These are phyloP conservation scores for Pelusios castaneus DNA, from an alignment of 2,113 vertebrate genomes.

Conservation along the genomic window DNA sequence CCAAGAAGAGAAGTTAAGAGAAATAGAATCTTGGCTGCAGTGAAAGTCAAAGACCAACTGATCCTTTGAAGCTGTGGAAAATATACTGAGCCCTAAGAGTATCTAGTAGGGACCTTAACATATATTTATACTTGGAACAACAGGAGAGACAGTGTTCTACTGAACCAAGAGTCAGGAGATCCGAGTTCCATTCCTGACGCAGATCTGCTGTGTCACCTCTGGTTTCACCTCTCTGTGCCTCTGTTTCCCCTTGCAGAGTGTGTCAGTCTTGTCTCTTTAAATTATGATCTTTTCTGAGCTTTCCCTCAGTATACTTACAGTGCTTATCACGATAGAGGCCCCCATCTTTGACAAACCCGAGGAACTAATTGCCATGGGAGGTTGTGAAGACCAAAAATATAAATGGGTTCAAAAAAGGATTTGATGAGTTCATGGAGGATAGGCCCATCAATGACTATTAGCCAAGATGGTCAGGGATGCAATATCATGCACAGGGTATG, in stretches of 20 bases:
- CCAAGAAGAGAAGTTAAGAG: not conserved
- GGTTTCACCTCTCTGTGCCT: not conserved
- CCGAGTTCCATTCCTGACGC: not conserved
- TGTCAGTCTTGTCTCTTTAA: not conserved
- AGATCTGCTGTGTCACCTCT: not conserved
- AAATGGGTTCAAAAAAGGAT: too few relatives aligned
- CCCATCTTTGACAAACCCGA: too few relatives aligned
- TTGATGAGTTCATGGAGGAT: too few relatives aligned
- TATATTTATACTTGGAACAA: not conserved
- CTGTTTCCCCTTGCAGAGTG: not conserved
- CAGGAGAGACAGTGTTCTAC: not conserved
- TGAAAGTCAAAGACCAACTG: not conserved
- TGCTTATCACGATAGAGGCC: too few relatives aligned
- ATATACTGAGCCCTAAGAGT: not conserved
- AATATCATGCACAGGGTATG: too few relatives aligned
- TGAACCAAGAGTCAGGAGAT: not conserved
- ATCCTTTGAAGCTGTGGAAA: not conserved
- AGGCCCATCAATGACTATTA: too few relatives aligned
- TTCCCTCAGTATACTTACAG: not conserved
- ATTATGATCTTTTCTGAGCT: not conserved
- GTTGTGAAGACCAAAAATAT: too few relatives aligned
- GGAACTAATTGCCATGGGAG: too few relatives aligned
- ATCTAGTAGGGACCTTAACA: not conserved
- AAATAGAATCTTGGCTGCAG: not conserved
- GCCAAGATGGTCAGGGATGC: too few relatives aligned